A percentile compares a stretch with the other conserved stretches of the same genome.
These are phyloP conservation scores for Scaptomyza polygonia DNA, from an alignment of 2,888 invertebrate genomes.

Conservation along the genomic window DNA sequence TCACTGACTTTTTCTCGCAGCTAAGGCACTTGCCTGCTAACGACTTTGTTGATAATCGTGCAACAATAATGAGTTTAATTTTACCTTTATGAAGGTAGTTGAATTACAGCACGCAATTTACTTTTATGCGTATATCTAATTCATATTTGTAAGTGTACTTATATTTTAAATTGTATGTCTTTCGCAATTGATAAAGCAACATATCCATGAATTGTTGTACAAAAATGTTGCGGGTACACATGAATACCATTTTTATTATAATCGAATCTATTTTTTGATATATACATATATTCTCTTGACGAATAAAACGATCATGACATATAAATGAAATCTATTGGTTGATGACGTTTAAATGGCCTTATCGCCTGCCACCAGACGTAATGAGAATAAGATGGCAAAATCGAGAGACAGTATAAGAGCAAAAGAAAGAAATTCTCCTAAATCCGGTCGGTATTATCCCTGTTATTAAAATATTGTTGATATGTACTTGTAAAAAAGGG, in stretches of 20 bases:
- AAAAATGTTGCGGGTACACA: not conserved
- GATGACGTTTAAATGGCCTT: slow-evolving; percentile 49
- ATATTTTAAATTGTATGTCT: slow-evolving; percentile 23
- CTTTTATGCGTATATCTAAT: slow-evolving; percentile 24
- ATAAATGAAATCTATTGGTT: slow-evolving; percentile 52
- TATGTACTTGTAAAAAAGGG: no score
- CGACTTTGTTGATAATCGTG: no score
- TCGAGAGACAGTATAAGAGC: not conserved
- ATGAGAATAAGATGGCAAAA: not conserved
- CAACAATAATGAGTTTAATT: no score
- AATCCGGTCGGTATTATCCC: slow-evolving; percentile 19
- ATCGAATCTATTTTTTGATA: slow-evolving; percentile 19
- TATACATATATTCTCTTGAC: slow-evolving; percentile 24
- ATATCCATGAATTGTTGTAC: not conserved
- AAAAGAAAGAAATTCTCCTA: not conserved
- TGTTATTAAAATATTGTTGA: not conserved
- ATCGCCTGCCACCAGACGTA: slow-evolving; percentile 35
- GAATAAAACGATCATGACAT: slow-evolving; percentile 73
- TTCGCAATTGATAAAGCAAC: no score
- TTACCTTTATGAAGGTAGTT: slow-evolving; percentile 2
- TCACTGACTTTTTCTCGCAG: no score
- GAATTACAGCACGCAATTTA: slow-evolving; percentile 6
- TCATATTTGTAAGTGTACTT: slow-evolving; percentile 45
- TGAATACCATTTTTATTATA: slow-evolving; percentile 9
- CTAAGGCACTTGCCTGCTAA: no score